These are phyloP conservation scores for Pissodes strobi DNA, from an alignment of 1,140 invertebrate genomes.

Conservation along the genomic window DNA sequence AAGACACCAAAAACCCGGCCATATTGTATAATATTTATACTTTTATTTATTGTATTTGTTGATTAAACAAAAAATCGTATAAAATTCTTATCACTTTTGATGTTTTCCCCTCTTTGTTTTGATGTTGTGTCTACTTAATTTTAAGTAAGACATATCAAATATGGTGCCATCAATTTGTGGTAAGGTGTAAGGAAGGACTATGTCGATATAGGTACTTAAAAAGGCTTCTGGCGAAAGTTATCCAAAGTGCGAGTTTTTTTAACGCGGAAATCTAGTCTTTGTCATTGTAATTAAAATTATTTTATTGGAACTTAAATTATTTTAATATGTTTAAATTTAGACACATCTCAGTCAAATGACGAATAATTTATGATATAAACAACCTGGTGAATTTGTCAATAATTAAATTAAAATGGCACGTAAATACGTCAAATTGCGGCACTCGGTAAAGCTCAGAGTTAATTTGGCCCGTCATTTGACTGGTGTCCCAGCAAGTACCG, in stretches of 20 bases:
- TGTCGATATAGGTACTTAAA: constrained; percentile 38
- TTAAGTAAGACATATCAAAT: constrained; percentile 46
- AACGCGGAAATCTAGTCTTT: constrained; percentile 28
- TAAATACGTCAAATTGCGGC: too few relatives aligned
- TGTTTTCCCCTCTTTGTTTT: constrained; percentile 28
- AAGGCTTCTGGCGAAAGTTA: constrained; percentile 9
- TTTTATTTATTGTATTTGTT: constrained; percentile 32
- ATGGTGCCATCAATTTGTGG: constrained; percentile 44
- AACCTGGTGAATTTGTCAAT: too few relatives aligned
- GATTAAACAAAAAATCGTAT: constrained; percentile 22
- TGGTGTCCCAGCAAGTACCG: too few relatives aligned
- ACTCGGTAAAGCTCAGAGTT: too few relatives aligned
- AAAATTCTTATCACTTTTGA: constrained; percentile 27
- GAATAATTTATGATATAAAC: too few relatives aligned
- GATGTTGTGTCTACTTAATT: constrained; percentile 38
- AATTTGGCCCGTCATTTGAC: too few relatives aligned
- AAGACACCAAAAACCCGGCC: constrained; percentile 22
- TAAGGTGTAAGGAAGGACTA: constrained; percentile 10
- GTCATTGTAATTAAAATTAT: constrained; percentile 6
- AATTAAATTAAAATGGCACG: too few relatives aligned
- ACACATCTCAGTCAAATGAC: too few relatives aligned
- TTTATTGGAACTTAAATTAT: constrained; percentile 5
- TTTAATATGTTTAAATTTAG: constrained; percentile 1
- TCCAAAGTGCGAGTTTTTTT: constrained; percentile 20
- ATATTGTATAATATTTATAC: constrained; percentile 53